Base-by-base conservation (phyloP, 2,888 invertebrate species). In the Melitaea athalia region DNA sequence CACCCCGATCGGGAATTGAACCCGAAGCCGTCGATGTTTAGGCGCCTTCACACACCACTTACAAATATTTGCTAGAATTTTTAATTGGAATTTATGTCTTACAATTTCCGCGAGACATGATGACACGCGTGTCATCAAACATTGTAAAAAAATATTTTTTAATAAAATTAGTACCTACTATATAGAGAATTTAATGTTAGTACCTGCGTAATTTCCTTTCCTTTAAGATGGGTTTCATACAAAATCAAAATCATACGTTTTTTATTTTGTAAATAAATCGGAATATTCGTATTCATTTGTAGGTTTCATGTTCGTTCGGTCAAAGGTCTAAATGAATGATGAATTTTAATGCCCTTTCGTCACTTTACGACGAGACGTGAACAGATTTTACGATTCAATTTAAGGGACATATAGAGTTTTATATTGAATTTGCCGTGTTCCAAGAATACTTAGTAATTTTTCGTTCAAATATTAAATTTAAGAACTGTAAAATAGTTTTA, bases 381-480 rank as follows among this genome's bases (percentile, higher is more conserved):
- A 55, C 55, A 64, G 64, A 53, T 61, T 64, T 68, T 64, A 68
- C 55, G 66, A 67, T 61, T 61, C 66, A 61, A 67, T 61, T 61
- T 66, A 53, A 33, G 53, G 0, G 8, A 55, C 31, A 31, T 24
- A 33, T 14, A 14, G 31, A 33, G 33, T 11, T 4, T 33, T 1
- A 14, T 33, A 7, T 33, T 31, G 14, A 55, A 33, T 31, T 55
- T 33, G 31, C 12, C 24, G 12, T 55, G 53, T 33, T 55, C 53
- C n/a, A 31, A 31, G 33, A 55, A 33, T 12, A 24, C 3, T 24
- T 24, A 12, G 6, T 49, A 4, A 14, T 49, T 49, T 49, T n/a
- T n/a, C 14, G 3, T n/a, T 49, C 5, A n/a, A 14, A n/a, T 38
- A 38, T 38, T 38, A 38, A 38, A 38, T 7, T 3, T 38, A 38